These are phyloP conservation scores for Peromyscus aztecus DNA, from an alignment of 2,797 vertebrate species.

Conservation along the genomic window DNA sequence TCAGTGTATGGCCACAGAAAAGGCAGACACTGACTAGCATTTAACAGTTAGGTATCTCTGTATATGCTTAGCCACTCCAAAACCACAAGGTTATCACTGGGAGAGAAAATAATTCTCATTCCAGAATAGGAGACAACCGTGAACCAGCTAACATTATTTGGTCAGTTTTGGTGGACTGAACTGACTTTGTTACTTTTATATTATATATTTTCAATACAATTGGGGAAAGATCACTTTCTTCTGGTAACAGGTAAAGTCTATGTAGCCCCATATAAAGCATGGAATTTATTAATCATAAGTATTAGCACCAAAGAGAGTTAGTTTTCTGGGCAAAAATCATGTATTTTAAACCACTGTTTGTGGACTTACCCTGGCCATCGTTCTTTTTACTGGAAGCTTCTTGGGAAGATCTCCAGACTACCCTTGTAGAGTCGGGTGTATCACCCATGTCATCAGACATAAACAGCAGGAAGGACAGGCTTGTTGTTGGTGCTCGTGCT, in stretches of 20 bases:
- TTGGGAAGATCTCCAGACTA: not conserved
- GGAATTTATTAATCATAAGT: not conserved
- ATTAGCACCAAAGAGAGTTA: not conserved
- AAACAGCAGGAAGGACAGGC: not conserved
- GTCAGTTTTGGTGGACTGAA: too few relatives aligned
- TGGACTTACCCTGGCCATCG: too few relatives aligned
- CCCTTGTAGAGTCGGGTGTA: not conserved
- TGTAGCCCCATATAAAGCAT: too few relatives aligned
- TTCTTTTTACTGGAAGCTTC: not conserved
- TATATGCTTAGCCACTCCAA: not conserved
- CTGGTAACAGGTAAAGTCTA: not conserved
- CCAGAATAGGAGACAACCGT: not conserved
- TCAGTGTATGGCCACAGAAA: not conserved
- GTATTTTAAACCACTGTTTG: not conserved
- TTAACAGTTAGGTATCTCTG: not conserved
- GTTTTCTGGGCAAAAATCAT: not conserved
- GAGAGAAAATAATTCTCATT: not conserved
- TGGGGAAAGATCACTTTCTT: not conserved
- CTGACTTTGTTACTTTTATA: not conserved
- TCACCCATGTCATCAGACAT: not conserved
- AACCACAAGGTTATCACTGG: not conserved
- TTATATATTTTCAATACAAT: too few relatives aligned
- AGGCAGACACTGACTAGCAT: not conserved
- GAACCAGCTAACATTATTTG: too few relatives aligned
- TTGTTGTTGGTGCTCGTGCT: not conserved